Conservation (phyloP, 1,140 invertebrate genomes). For the Rhagoletis pomonella region DNA sequence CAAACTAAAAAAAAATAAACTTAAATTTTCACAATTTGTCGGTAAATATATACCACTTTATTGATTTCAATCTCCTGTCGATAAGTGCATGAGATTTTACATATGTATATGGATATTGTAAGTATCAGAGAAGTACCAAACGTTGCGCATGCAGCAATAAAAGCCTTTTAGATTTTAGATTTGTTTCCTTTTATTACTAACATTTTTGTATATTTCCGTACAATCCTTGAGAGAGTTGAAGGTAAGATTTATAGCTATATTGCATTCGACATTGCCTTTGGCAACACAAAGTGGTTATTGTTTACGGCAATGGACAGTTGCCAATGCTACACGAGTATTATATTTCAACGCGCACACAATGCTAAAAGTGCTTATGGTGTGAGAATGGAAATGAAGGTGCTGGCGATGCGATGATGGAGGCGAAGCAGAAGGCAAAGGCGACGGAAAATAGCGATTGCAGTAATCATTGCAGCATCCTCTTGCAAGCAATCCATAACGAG, state of each 20-base stretch:
- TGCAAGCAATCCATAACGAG: neutral
- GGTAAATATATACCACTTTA: neutral
- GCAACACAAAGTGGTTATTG: constrained; percentile 47
- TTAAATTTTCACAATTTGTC: neutral
- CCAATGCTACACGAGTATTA: constrained; percentile 32
- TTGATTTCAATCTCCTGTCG: constrained; percentile 47
- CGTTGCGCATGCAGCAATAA: neutral
- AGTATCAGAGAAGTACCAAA: too few relatives aligned
- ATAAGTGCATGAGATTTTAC: neutral
- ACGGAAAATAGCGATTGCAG: neutral
- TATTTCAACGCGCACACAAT: constrained; percentile 10
- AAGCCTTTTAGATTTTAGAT: constrained; percentile 43
- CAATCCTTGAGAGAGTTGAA: constrained; percentile 43
- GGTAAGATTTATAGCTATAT: constrained; percentile 43
- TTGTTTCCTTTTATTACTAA: neutral
- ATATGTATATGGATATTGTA: neutral
- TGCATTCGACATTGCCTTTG: constrained; percentile 40
- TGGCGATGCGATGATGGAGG: neutral
- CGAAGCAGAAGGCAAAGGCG: neutral
- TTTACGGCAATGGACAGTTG: constrained; percentile 51
- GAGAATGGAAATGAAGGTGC: neutral
- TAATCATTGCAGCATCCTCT: constrained; percentile 30
- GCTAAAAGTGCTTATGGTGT: neutral
- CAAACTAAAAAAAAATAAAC: neutral
- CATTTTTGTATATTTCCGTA: constrained; percentile 18